Percentiles rank a stretch among this genome's conserved stretches.
These are phyloP conservation scores for Arbacia lixula DNA, from an alignment of 53 echinoderm and acorn worm genomes.

Conservation along the genomic window DNA sequence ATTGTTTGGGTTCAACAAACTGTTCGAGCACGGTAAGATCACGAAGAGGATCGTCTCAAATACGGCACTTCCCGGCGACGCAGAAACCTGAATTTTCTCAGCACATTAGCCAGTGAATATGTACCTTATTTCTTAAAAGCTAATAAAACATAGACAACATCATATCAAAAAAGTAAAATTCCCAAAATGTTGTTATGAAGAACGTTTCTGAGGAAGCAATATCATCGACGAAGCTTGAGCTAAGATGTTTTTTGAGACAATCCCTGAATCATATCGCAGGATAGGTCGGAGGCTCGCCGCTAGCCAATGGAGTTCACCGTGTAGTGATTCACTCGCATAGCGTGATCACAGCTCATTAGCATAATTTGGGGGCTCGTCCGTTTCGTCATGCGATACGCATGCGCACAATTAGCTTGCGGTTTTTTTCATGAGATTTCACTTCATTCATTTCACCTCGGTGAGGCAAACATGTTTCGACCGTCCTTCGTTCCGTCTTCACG, in stretches of 20 bases:
- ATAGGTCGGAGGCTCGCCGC: not conserved
- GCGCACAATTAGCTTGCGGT: slow-evolving; percentile 1
- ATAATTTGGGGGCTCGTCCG: slow-evolving; percentile 56
- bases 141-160: too few species aligned
- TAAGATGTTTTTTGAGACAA: slow-evolving; percentile 1
- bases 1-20: slow-evolving; percentile 29
- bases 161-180: too few species aligned
- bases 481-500: too few species aligned
- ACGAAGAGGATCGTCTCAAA: slow-evolving; percentile 13
- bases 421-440: too few species aligned
- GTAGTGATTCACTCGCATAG: slow-evolving; percentile 42
- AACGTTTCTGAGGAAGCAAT: not conserved
- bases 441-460: too few species aligned
- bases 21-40: slow-evolving; percentile 27
- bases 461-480: too few species aligned
- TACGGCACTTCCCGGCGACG: not conserved
- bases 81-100: not conserved
- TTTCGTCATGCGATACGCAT: slow-evolving; percentile 47
- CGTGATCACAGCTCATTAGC: slow-evolving; percentile 44
- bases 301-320: slow-evolving; percentile 25
- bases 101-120: not conserved
- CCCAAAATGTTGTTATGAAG: not conserved
- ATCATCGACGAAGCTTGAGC: not conserved
- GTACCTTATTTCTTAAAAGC: not conserved
- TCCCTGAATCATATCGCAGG: slow-evolving; percentile 5